Base-by-base conservation (phyloP, 2,797 vertebrate genomes). In the Gadopsis marmoratus region DNA sequence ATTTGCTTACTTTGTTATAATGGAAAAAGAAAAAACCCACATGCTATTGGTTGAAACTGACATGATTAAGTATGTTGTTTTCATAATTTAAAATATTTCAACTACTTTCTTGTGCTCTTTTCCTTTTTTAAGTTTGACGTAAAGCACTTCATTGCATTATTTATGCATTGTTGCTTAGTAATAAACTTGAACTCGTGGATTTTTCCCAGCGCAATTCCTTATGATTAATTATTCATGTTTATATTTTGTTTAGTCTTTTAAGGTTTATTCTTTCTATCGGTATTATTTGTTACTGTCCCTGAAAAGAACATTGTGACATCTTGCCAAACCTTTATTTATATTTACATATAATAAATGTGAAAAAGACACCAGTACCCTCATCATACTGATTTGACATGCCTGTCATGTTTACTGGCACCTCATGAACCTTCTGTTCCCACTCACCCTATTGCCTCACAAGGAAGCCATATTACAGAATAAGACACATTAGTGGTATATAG, bases 401-500 rank as follows among this genome's bases (percentile, higher is more conserved):
- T 73, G 75, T 83, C 71, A 60, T 82, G 78, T 87, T 93, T 91
- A 61, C 76, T 10, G 61, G 61, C 74, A 89, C 74, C 82, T 82
- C 79, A 43, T 83, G 82, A 78, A 83, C 82, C 86, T 56, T 47
- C 59, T 80, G 88, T 90, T 87, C 87, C 72, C 53, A 0, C 72
- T 86, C 68, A 14, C 39, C 68, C 71, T 41, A 35, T 63, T 81
- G 74, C 79, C 54, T 85, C 53, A 58, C 72, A 71, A 66, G 11
- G 41, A 37, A 74, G 81, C 64, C 66, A 82, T 87, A 82, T 88
- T 66, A 62, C 85, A 80, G 79, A 89, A 91, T 87, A 78, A 74
- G 58, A 29, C 78, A 43, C 68, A 89, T 93, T 88, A 90, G 69
- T 53, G 43, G 55, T 37, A 7, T 63, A 79, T 66, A 69, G 63